Evolutionary conservation across 2,888 invertebrate species (phyloP).

Genomic region (Aphrophora alni): DNA sequence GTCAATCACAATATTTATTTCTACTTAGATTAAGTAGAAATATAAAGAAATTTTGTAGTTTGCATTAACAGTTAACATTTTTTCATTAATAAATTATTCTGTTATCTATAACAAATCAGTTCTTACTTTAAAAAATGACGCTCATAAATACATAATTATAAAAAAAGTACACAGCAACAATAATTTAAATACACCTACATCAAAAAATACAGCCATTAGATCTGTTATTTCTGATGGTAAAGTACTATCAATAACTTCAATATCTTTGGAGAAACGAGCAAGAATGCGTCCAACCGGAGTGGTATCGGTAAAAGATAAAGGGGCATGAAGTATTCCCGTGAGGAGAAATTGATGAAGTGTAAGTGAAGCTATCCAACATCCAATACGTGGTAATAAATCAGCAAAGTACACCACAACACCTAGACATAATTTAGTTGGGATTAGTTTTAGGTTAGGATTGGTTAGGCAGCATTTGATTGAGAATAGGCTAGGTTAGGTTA

Average conservation of each 20-base stretch:
- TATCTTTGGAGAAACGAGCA: constrained; percentile 66
- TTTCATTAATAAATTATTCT: no score
- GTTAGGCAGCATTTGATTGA: no score
- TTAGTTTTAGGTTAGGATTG: no score
- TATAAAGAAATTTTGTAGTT: no score
- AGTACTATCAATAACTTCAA: constrained; percentile 63
- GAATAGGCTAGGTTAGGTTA: no score
- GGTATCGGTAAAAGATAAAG: constrained; percentile 79
- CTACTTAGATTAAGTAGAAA: no score
- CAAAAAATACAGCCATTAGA: constrained; percentile 50
- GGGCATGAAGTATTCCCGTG: constrained; percentile 67
- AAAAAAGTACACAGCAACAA: no score
- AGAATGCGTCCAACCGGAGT: constrained; percentile 79
- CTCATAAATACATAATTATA: no score
- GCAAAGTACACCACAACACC: constrained; percentile 70
- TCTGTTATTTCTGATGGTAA: constrained; percentile 57
- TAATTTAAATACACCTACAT: constrained; percentile 46
- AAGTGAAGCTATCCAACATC: constrained; percentile 70
- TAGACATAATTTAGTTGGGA: constrained; percentile 57
- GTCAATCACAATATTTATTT: no score
- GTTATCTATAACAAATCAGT: no score
- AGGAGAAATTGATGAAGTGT: constrained; percentile 63
- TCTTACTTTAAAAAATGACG: no score
- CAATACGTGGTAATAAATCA: constrained; percentile 72
- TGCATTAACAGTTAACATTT: no score